phyloP scores from a whole-genome alignment of 2,888 invertebrate genomes.

The Limnephilus auricula region DNA sequence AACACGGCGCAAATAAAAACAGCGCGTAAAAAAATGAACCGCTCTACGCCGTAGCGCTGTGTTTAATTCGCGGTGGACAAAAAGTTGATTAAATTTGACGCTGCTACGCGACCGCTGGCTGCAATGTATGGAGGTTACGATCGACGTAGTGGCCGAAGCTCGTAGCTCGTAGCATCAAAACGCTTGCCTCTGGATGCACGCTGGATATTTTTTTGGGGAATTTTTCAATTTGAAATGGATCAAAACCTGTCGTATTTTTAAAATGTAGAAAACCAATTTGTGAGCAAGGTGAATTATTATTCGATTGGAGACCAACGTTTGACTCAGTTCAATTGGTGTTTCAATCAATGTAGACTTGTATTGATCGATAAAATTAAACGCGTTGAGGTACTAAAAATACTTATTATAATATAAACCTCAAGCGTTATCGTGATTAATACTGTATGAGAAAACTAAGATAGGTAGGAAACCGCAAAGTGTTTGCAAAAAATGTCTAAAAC shows the following conservation, averaged over 20 bases:
- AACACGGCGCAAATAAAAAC: conserved; percentile 15
- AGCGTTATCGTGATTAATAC: neutral
- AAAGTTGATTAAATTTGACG: conserved; percentile 59
- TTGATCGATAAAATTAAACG: neutral
- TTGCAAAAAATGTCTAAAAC: too few species aligned
- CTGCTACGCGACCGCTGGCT: conserved; percentile 39
- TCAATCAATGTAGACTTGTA: neutral
- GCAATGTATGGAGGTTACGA: conserved; percentile 17
- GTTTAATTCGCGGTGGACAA: conserved; percentile 58
- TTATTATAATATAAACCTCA: neutral
- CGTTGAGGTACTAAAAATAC: neutral
- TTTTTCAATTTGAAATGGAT: neutral
- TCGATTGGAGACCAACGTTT: neutral
- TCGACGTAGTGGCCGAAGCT: conserved; percentile 11
- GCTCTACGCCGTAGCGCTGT: conserved; percentile 30
- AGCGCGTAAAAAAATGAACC: conserved; percentile 38
- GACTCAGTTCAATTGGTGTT: neutral
- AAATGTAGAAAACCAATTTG: conserved; percentile 3
- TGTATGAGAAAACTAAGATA: neutral
- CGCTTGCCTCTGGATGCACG: neutral
- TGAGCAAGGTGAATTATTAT: neutral
- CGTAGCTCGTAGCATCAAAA: neutral
- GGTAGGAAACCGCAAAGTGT: too few species aligned
- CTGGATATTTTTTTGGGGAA: neutral
- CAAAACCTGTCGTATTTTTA: conserved; percentile 32